These are phyloP conservation scores for Morpho helenor DNA, from an alignment of 2,888 invertebrate species.

Conservation along the genomic window DNA sequence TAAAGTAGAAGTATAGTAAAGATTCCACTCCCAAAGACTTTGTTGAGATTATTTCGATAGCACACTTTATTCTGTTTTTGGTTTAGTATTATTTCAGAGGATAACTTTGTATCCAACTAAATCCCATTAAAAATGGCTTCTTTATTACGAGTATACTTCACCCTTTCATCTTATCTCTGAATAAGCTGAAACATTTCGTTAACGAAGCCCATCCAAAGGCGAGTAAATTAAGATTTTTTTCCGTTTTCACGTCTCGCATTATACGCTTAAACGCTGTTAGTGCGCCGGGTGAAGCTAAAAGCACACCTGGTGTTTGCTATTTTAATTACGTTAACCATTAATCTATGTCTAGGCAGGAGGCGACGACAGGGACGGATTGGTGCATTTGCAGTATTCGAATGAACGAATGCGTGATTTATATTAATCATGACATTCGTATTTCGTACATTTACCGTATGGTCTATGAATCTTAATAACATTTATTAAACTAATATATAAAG, in stretches of 20 bases:
- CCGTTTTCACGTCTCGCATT: slow-evolving; percentile 25
- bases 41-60: too few relatives aligned
- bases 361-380: slow-evolving; percentile 61
- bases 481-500: too few relatives aligned
- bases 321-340: slow-evolving; percentile 67
- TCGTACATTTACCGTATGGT: too few relatives aligned
- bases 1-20: too few relatives aligned
- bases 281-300: slow-evolving; percentile 33
- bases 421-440: neutral
- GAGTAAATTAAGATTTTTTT: slow-evolving; percentile 26
- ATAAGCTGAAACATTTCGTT: slow-evolving; percentile 26
- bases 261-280: slow-evolving; percentile 32
- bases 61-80: too few relatives aligned
- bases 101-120: neutral
- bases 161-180: slow-evolving; percentile 21
- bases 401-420: too few relatives aligned
- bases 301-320: slow-evolving; percentile 63
- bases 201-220: slow-evolving; percentile 26
- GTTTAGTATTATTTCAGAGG: neutral
- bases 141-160: slow-evolving; percentile 14
- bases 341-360: slow-evolving; percentile 57
- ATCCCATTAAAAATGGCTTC: slow-evolving; percentile 1
- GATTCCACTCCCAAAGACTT: too few relatives aligned
- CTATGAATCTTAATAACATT: too few relatives aligned
- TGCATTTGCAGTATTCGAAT: slow-evolving; percentile 33